Evolutionary conservation across 2,888 invertebrate genomes (phyloP).

Genomic region (Kuschelorhynchus macadamiae): DNA sequence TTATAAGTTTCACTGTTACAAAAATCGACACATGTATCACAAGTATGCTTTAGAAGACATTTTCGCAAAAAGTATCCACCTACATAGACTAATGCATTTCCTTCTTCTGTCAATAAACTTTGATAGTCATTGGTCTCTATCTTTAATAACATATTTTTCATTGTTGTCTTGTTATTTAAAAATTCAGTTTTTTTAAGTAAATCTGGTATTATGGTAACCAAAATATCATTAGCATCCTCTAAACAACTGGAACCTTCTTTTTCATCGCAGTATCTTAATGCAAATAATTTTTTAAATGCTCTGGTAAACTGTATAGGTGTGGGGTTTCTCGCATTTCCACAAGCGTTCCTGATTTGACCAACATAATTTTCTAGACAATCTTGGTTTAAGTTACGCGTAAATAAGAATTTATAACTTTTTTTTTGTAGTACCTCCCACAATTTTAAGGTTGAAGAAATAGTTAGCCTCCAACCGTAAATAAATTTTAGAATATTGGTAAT

Average conservation of each 20-base stretch:
- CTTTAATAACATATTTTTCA: no score
- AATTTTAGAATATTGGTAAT: conserved; percentile 22
- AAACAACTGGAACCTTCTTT: conserved; percentile 44
- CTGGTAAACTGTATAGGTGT: conserved; percentile 49
- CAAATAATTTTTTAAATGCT: conserved; percentile 51
- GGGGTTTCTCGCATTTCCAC: conserved; percentile 47
- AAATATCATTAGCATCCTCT: conserved; percentile 46
- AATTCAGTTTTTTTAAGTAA: neutral
- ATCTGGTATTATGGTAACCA: conserved; percentile 42
- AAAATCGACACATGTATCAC: conserved; percentile 13
- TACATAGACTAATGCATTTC: conserved; percentile 15
- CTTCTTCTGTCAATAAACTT: conserved; percentile 6
- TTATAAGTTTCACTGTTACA: conserved; percentile 14
- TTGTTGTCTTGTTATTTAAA: neutral
- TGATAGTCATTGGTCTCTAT: neutral
- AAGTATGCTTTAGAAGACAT: conserved; percentile 15
- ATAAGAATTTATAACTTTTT: conserved; percentile 14
- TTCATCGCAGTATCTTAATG: conserved; percentile 43
- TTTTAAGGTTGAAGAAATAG: conserved; percentile 16
- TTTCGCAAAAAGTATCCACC: conserved; percentile 18
- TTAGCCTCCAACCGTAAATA: conserved; percentile 22
- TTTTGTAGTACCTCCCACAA: conserved; percentile 14
- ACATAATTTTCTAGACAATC: conserved; percentile 46
- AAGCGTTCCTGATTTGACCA: conserved; percentile 47
- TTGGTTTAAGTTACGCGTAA: conserved; percentile 14